Evolutionary conservation across 2,113 vertebrate species (phyloP), one percentile per base, ranked within the genome.

Genomic region (Melierax canorus): DNA sequence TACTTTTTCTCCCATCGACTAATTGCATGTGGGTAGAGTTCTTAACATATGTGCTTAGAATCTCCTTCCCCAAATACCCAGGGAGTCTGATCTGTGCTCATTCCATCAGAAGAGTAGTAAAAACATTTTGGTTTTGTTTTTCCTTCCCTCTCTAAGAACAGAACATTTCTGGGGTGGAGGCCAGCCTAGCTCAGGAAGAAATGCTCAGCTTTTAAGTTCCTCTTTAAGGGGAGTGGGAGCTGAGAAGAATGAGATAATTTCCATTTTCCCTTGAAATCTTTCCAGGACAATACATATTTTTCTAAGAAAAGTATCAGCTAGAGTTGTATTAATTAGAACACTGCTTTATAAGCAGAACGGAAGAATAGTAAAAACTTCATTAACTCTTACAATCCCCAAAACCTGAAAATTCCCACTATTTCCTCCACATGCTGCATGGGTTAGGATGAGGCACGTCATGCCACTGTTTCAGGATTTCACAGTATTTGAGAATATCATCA

Each of bases 91-190:
- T 69, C 39, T 64, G 26, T 86, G 17, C 9, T 93, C 41, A 87
- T 53, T 86, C 51, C 16, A 55, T 68, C 77, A 78, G 48, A 68
- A 86, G 66, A 80, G 8, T 27, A 38, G 45, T 68, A 48, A 66
- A 81, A 90, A 73, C 20, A 83, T 56, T 93, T 76, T 96, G 79
- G 15, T 92, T 93, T 95, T 95, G 51, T 72, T 89, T 96, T 94
- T 82, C 55, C 69, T 95, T 97, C 72, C 78, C 77, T 73, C 63
- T 67, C 59, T 78, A 73, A 91, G 92, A 95, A 92, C 51, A 69
- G 77, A 93, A 69, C 45, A 88, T 41, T 89, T 93, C 94, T 24
- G 66, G 55, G 91, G 79, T 16, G 71, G 79, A 85, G 94, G 50
- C 34, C 3, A 1, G 11, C 16, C 63, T 62, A 72, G 17, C 50